Evolutionary conservation across 2,888 invertebrate genomes (phyloP).

Genomic region (Melanostoma mellinum): DNA sequence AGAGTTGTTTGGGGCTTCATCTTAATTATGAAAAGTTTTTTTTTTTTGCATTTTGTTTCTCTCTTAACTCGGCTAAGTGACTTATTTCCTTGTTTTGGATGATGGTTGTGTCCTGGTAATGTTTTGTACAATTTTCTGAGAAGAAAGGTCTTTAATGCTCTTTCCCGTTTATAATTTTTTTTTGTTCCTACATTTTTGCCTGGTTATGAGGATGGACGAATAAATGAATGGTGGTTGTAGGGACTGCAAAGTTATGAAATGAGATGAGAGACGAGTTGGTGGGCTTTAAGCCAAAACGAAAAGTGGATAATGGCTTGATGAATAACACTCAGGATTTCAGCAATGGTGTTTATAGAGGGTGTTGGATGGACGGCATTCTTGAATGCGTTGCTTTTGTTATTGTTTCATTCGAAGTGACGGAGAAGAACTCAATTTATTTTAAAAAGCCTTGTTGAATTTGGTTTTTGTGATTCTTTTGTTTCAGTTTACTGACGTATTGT

Average conservation of each 20-base stretch:
- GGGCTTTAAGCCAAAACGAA: slow-evolving; percentile 47
- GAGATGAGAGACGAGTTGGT: background rate
- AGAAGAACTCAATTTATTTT: slow-evolving; percentile 13
- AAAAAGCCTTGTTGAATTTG: slow-evolving; percentile 1
- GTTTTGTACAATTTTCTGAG: slow-evolving; percentile 69
- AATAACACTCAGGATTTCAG: slow-evolving; percentile 56
- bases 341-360: slow-evolving; percentile 31
- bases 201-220: slow-evolving; percentile 51
- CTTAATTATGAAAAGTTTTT: slow-evolving; percentile 65
- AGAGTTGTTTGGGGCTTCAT: slow-evolving; percentile 55
- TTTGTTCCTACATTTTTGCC: slow-evolving; percentile 6
- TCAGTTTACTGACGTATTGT: background rate
- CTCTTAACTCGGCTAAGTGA: slow-evolving; percentile 59
- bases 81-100: slow-evolving; percentile 56
- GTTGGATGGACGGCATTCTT: slow-evolving; percentile 37
- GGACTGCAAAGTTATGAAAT: slow-evolving; percentile 12
- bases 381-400: slow-evolving; percentile 30
- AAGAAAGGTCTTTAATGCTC: slow-evolving; percentile 46
- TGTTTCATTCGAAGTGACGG: slow-evolving; percentile 35
- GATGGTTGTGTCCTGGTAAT: slow-evolving; percentile 42
- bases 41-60: slow-evolving; percentile 11
- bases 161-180: slow-evolving; percentile 5
- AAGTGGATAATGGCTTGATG: slow-evolving; percentile 69
- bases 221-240: slow-evolving; percentile 25
- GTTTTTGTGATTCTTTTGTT: background rate